Base-by-base conservation (phyloP, 1,140 invertebrate species). In the Vanessa atalanta region DNA sequence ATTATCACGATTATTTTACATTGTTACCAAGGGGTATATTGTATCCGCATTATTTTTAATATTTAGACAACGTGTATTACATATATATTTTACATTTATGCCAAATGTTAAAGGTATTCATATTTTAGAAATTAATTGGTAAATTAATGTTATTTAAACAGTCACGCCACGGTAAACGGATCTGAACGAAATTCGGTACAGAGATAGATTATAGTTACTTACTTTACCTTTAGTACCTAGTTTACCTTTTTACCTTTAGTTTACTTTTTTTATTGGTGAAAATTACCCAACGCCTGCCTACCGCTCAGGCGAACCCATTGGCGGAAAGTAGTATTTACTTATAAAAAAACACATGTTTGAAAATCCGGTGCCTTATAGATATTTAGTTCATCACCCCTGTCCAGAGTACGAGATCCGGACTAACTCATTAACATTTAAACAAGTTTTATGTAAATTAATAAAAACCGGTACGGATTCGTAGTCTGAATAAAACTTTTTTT, bases 381-480 rank as follows among this genome's bases (percentile, higher is more conserved):
- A 73, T 77, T 73, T 74, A 75, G 79, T 79, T 57, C 43, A 72
- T 79, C 75, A 69, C 70, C 61, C 77, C 75, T 79, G 85, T 85
- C 83, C 79, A 84, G 85, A 85, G 83, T 77, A 87, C 79, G 80
- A 86, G 86, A 85, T 88, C 68, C 65, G 73, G 86, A 87, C 85
- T 80, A 76, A 73, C 70, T 76, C 80, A 89, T 89, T 91, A 91
- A 88, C 88, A 91, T 91, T 89, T 91, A 88, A 86, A 89, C 86
- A 87, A 88, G 80, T 85, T 91, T 88, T 89, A 91, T 91, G 88
- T 85, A 87, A 89, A 91, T 88, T 79, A 67, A 60, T 82, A 70
- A 77, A 80, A 80, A 73, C 68, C 55, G 64, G 65, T 47, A 50
- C 13, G 37, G 51, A 74, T 74, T 71, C 43, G 70, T 60, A 61